Conservation (phyloP, 2,797 vertebrate genomes). For the Gobionotothen gibberifrons region DNA sequence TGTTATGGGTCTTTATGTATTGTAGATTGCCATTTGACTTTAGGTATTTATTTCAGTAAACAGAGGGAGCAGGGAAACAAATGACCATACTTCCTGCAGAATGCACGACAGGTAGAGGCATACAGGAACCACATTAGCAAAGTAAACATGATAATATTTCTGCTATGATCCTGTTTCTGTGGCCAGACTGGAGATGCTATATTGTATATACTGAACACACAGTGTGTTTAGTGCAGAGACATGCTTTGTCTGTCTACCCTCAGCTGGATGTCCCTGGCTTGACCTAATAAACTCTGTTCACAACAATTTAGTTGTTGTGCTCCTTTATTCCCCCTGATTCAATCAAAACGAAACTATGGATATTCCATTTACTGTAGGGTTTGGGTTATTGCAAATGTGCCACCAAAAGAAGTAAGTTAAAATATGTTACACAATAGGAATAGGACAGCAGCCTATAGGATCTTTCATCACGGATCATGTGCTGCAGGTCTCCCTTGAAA, state of each 20-base stretch:
- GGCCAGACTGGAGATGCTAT: background rate
- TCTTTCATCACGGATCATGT: no score
- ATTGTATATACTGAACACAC: constrained; percentile 21
- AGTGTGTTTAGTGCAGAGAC: constrained; percentile 42
- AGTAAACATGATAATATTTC: background rate
- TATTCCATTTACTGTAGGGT: background rate
- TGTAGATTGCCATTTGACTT: background rate
- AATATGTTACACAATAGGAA: no score
- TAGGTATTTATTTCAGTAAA: background rate
- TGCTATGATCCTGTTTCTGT: background rate
- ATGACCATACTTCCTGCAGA: constrained; percentile 5
- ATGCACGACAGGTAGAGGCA: constrained; percentile 3
- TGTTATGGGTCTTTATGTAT: background rate
- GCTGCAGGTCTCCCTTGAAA: no score
- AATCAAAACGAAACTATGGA: background rate
- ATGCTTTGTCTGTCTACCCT: constrained; percentile 47
- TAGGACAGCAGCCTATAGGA: no score
- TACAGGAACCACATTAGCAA: background rate
- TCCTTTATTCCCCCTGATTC: background rate
- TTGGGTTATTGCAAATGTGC: no score
- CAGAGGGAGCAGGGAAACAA: background rate
- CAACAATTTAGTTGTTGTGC: constrained; percentile 1
- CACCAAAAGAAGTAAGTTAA: background rate
- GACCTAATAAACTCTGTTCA: constrained; percentile 64
- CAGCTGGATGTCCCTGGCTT: constrained; percentile 53